Conservation (phyloP, 2,113 vertebrate genomes). For the Myrmecophaga tridactyla region DNA sequence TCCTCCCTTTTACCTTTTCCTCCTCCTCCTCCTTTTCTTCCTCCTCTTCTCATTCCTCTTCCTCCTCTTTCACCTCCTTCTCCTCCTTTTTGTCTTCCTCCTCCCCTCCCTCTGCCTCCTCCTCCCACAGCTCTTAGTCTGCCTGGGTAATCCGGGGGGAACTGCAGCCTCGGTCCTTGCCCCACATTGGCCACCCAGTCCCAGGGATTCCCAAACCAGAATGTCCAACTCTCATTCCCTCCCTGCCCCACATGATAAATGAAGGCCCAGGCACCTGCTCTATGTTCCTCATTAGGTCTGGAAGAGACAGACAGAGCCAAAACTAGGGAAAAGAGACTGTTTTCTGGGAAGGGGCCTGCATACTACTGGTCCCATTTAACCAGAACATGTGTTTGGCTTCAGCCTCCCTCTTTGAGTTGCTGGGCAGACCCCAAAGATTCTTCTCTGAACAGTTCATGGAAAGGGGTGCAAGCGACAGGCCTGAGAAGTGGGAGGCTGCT, state of each 20-base stretch:
- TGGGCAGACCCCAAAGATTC: background rate
- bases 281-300: background rate
- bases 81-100: background rate
- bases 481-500: background rate
- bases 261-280: background rate
- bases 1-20: background rate
- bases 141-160: background rate
- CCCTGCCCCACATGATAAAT: background rate
- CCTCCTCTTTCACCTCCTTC: too few relatives aligned
- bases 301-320: background rate
- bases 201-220: background rate
- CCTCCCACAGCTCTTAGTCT: background rate
- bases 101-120: background rate
- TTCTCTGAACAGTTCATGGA: background rate
- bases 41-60: background rate
- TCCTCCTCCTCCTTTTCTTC: background rate
- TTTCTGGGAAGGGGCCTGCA: background rate
- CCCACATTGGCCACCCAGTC: background rate
- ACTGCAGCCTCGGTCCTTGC: background rate
- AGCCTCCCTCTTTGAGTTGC: background rate
- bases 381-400: background rate
- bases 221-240: background rate
- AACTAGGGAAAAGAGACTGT: background rate
- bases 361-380: background rate
- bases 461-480: background rate